Evolutionary conservation across 2,113 vertebrate genomes (phyloP), one percentile per base, ranked within the genome.

Genomic region (Colaptes auratus): DNA sequence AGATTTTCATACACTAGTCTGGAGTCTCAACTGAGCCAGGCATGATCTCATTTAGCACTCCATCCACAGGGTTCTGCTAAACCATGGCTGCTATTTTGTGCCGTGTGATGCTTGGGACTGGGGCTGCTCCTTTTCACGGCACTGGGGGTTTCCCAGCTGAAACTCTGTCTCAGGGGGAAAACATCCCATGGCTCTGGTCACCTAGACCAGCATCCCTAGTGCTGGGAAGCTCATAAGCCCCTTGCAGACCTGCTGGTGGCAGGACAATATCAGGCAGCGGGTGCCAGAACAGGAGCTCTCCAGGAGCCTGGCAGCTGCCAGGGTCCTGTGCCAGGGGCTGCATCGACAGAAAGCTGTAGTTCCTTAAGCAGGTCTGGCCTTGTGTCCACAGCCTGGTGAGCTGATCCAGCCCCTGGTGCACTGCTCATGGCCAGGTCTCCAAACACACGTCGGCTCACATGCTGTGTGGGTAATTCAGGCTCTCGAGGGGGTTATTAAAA

Each of bases 401-500:
- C 50, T 14, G 52, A 6, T 18, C 66, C 59, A 35, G 70, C 65
- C 81, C 52, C 36, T 2, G 0, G 4, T 16, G 28, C 58, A 13
- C 25, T 39, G 72, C 59, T 91, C 64, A 23, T 8, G 2, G 0
- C 65, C 61, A 77, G 46, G 71, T 72, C 63, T 84, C 82, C 70
- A 81, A 77, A 70, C 2, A 3, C 82, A 33, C 70, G 33, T 73
- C 0, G 9, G 65, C 60, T 66, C 70, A 82, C 95, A 78, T 0
- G 13, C 92, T 84, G 90, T 1, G 59, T 3, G 42, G 77, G 88
- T 94, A 96, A 96, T 92, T 86, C 84, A 67, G 70, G 66, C 88
- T 90, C 39, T 0, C 28, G 7, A 81, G 88, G 93, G 88, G 92
- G 90, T 95, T 95, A 96, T 95, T 95, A 95, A 96, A 95, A 95